Evolutionary conservation across 2,888 invertebrate species (phyloP).

Genomic region (Drosophila lacicola): DNA sequence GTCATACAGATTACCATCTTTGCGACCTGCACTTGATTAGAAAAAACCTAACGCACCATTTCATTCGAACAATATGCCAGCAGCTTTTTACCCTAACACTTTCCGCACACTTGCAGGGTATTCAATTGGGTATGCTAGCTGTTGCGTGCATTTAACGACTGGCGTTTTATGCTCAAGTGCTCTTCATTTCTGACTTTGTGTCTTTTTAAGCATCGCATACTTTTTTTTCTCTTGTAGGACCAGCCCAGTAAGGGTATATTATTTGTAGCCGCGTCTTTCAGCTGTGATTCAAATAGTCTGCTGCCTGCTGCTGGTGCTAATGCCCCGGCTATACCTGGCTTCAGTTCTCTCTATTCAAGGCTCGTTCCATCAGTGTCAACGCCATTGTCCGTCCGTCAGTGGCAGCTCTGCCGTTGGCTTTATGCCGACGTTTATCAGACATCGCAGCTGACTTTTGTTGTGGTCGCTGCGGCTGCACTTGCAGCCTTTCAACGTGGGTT

Average conservation of each 20-base stretch:
- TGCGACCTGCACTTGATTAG: constrained; percentile 47
- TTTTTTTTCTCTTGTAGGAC: not conserved
- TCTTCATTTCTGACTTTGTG: constrained; percentile 15
- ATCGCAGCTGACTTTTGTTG: constrained; percentile 43
- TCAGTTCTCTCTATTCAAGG: constrained; percentile 16
- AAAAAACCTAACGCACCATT: constrained; percentile 40
- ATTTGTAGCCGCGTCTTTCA: constrained; percentile 1
- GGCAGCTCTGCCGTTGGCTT: constrained; percentile 25
- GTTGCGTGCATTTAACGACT: not conserved
- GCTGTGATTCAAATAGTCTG: constrained; percentile 44
- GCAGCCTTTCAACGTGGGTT: constrained; percentile 39
- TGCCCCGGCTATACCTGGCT: constrained; percentile 34
- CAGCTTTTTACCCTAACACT: not conserved
- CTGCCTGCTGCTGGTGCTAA: constrained; percentile 30
- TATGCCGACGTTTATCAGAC: constrained; percentile 64
- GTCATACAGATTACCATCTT: constrained; percentile 56
- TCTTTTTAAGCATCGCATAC: not conserved
- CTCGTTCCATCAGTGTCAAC: constrained; percentile 63
- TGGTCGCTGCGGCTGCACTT: constrained; percentile 36
- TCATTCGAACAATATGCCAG: constrained; percentile 41
- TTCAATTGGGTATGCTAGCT: not conserved
- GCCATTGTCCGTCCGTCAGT: constrained; percentile 58
- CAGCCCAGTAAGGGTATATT: constrained; percentile 17
- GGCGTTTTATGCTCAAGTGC: not conserved
- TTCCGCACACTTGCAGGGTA: constrained; percentile 1